Evolutionary conservation across 1,140 invertebrate genomes (phyloP).

Genomic region (Catajapyx aquilonaris): DNA sequence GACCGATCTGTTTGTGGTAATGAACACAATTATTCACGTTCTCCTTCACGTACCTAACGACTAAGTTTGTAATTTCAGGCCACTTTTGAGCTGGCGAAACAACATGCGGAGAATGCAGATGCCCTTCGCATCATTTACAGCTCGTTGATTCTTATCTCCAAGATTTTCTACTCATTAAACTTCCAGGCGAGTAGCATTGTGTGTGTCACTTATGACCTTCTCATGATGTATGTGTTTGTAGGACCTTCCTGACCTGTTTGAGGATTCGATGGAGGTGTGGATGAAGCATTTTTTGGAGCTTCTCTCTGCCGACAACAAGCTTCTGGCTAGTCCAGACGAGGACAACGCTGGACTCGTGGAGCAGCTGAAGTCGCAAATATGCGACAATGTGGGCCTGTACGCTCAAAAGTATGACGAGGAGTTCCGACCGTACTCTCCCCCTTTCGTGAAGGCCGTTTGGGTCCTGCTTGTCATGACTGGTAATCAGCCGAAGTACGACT

Average conservation of each 20-base stretch:
- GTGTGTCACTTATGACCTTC: neutral
- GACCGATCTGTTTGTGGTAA: constrained; percentile 72
- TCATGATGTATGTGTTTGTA: constrained; percentile 17
- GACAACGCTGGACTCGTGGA: constrained; percentile 80
- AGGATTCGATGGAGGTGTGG: constrained; percentile 90
- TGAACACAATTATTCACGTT: no score
- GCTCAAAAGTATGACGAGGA: constrained; percentile 97
- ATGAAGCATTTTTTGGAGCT: constrained; percentile 75
- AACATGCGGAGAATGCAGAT: constrained; percentile 52
- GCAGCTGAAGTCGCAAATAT: constrained; percentile 81
- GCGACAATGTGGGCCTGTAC: constrained; percentile 84
- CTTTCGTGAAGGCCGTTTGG: constrained; percentile 87
- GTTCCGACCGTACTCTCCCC: constrained; percentile 64
- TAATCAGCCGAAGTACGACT: constrained; percentile 72
- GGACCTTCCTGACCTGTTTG: constrained; percentile 95
- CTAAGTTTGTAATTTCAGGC: no score
- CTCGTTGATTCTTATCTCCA: constrained; percentile 72
- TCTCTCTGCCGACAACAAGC: constrained; percentile 51
- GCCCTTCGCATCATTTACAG: constrained; percentile 74
- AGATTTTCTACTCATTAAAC: constrained; percentile 93
- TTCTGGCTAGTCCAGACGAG: constrained; percentile 35
- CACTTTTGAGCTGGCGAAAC: constrained; percentile 59
- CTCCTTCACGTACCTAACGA: no score
- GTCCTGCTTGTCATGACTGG: constrained; percentile 65
- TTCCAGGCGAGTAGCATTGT: constrained; percentile 39